Conservation (phyloP, 2,888 invertebrate genomes). For the Cryptocephalus moraei region DNA sequence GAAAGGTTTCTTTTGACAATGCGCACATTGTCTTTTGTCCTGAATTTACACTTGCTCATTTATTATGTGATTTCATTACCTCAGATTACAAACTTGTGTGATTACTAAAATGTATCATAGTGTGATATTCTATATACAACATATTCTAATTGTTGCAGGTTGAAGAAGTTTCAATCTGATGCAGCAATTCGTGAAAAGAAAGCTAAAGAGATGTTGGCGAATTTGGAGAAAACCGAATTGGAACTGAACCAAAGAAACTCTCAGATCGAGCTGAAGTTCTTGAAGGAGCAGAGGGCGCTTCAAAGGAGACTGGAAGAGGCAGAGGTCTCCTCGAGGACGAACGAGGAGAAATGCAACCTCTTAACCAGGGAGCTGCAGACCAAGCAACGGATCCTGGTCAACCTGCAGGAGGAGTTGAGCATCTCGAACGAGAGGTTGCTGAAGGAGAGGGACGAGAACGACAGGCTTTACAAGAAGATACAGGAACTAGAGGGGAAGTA, state of each 20-base stretch:
- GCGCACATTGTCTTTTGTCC: too few species aligned
- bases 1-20: too few species aligned
- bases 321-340: constrained; percentile 57
- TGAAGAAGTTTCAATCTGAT: constrained; percentile 61
- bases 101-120: background rate
- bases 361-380: constrained; percentile 55
- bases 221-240: constrained; percentile 68
- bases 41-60: too few species aligned
- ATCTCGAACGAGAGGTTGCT: constrained; percentile 56
- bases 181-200: constrained; percentile 60
- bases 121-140: too few species aligned
- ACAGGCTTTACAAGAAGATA: constrained; percentile 58
- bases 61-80: too few species aligned
- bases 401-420: constrained; percentile 57
- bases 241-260: constrained; percentile 60
- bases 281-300: constrained; percentile 45
- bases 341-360: constrained; percentile 53
- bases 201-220: constrained; percentile 65
- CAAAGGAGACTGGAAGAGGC: constrained; percentile 47
- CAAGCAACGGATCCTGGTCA: constrained; percentile 55
- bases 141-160: constrained; percentile 31
- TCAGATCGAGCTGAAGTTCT: constrained; percentile 61
- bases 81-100: too few species aligned
- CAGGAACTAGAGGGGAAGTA: constrained; percentile 58
- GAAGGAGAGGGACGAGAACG: constrained; percentile 68